Conservation (phyloP, 1,140 invertebrate genomes). For the Temnothorax curvispinosus region DNA sequence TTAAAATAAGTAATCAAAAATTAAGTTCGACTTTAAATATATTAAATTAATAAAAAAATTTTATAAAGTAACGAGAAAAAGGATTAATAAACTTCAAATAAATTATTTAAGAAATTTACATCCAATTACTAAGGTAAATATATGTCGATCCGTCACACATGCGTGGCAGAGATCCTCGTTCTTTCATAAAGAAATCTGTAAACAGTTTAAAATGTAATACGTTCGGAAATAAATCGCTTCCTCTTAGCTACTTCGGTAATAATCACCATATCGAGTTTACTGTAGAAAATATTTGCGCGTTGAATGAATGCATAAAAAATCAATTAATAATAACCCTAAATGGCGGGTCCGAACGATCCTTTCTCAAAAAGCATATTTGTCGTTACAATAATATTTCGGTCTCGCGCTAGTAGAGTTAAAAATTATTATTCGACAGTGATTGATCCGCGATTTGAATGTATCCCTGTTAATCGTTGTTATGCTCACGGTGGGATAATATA, state of each 20-base stretch:
- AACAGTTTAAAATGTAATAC: constrained; percentile 68
- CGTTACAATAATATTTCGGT: neutral
- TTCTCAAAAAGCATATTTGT: constrained; percentile 1
- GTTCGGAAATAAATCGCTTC: constrained; percentile 62
- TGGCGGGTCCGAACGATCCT: neutral
- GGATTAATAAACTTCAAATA: neutral
- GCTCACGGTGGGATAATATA: neutral
- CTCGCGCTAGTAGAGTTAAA: neutral
- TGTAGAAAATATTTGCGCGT: neutral
- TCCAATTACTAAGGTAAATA: neutral
- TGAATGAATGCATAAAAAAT: neutral
- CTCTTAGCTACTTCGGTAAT: neutral
- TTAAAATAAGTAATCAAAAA: neutral
- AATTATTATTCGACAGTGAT: constrained; percentile 31
- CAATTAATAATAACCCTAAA: neutral
- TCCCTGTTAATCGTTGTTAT: constrained; percentile 12
- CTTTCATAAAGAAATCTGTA: constrained; percentile 64
- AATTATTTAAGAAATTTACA: neutral
- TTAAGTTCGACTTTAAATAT: neutral
- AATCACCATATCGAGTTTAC: constrained; percentile 37
- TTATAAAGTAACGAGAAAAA: neutral
- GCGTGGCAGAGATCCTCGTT: neutral
- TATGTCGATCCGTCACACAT: neutral
- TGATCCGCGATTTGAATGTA: neutral
- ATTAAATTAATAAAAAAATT: neutral